Conservation (phyloP, 2,113 vertebrate genomes). For the Struthidea cinerea region DNA sequence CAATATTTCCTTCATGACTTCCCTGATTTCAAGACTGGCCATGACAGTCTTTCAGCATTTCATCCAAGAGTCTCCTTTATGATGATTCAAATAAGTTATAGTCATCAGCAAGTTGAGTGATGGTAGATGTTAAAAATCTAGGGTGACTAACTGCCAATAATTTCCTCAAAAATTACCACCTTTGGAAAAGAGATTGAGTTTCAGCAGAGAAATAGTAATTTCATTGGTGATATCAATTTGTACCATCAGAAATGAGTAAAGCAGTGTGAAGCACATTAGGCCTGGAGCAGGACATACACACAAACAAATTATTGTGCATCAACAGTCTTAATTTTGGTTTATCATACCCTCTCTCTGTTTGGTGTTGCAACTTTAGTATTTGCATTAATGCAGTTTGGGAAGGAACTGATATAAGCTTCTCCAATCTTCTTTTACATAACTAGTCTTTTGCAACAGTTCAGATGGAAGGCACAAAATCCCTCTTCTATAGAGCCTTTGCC, state of each 20-base stretch:
- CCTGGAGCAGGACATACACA: not conserved
- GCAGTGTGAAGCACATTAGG: not conserved
- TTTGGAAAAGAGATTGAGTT: not conserved
- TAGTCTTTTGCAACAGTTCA: not conserved
- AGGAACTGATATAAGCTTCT: not conserved
- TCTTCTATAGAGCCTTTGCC: not conserved
- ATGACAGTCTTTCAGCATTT: not conserved
- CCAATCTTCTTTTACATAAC: not conserved
- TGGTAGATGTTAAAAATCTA: not conserved
- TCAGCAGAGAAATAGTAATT: not conserved
- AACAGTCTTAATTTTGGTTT: not conserved
- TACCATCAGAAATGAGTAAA: not conserved
- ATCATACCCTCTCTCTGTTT: not conserved
- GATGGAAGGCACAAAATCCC: not conserved
- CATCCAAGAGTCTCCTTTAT: not conserved
- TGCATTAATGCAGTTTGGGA: not conserved
- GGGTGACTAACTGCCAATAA: not conserved
- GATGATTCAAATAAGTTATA: not conserved
- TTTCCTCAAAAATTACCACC: not conserved
- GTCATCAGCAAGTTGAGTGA: not conserved
- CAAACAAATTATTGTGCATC: not conserved
- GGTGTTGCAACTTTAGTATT: not conserved
- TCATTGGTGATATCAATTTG: not conserved
- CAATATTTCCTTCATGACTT: not conserved
- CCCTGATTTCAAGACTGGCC: not conserved